A percentile compares a stretch with the other conserved stretches of the same genome.
Evolutionary conservation across 2,113 vertebrate genomes (phyloP).

Genomic region (Oreocharis arfaki): DNA sequence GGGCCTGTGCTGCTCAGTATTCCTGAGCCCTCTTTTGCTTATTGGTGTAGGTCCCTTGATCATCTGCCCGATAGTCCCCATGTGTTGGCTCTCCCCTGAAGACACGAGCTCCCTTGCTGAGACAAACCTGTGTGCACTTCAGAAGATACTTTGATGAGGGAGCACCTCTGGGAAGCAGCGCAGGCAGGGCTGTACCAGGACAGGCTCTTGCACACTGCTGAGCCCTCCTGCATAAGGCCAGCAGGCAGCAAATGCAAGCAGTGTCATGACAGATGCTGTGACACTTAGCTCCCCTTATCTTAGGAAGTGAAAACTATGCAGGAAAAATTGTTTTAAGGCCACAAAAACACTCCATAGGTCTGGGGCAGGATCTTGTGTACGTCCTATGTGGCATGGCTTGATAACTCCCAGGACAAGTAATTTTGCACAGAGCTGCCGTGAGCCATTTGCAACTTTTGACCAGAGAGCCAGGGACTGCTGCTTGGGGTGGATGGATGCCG

Average conservation of each 20-base stretch:
- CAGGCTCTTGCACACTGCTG: fast-evolving
- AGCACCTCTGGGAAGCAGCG: background rate
- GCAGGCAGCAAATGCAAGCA: background rate
- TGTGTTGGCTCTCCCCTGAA: background rate
- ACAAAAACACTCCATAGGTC: background rate
- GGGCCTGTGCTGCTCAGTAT: fast-evolving
- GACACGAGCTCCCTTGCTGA: fast-evolving
- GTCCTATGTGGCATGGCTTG: fast-evolving
- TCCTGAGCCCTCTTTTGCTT: background rate
- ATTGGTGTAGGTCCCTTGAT: fast-evolving
- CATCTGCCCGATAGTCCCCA: fast-evolving
- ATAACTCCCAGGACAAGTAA: background rate
- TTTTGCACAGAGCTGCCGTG: background rate
- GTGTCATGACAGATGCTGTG: background rate
- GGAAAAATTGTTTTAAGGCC: background rate
- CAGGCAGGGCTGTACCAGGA: background rate
- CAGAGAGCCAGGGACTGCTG: background rate
- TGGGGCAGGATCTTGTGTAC: background rate
- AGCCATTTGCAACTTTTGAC: background rate
- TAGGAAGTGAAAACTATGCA: background rate
- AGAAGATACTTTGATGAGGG: background rate
- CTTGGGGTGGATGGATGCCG: background rate
- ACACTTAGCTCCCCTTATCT: background rate
- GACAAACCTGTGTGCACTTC: background rate
- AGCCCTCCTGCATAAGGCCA: background rate